These are phyloP conservation scores for Drosophila sordidapex DNA, from an alignment of 2,888 invertebrate genomes.

Conservation along the genomic window DNA sequence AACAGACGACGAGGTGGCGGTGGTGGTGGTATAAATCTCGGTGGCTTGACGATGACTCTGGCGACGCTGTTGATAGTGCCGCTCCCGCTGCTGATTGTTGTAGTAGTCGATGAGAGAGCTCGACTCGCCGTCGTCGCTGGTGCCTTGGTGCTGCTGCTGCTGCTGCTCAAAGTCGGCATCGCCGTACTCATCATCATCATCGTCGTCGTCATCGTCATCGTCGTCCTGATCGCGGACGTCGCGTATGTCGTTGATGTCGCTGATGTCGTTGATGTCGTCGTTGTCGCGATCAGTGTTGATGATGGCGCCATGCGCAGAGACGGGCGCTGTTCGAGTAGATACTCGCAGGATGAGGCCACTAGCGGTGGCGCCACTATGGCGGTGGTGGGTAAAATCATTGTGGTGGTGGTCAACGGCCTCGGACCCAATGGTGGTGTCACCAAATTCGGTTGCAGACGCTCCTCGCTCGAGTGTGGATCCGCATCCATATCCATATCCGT, in stretches of 20 bases:
- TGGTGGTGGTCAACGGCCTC: slow-evolving; percentile 70
- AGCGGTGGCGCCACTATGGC: slow-evolving; percentile 61
- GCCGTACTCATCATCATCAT: slow-evolving; percentile 67
- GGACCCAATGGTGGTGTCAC: slow-evolving; percentile 64
- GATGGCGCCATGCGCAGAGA: slow-evolving; percentile 49
- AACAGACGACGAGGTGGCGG: slow-evolving; percentile 84
- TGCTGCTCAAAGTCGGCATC: slow-evolving; percentile 85
- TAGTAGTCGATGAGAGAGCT: slow-evolving; percentile 87
- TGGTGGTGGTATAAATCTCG: slow-evolving; percentile 83
- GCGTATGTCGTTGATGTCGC: slow-evolving; percentile 38
- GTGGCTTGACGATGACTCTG: slow-evolving; percentile 74
- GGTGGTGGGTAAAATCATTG: slow-evolving; percentile 69
- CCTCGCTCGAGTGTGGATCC: slow-evolving; percentile 60
- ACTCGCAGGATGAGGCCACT: slow-evolving; percentile 82
- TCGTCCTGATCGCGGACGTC: slow-evolving; percentile 84
- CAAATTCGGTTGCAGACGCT: slow-evolving; percentile 70
- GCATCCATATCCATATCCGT: slow-evolving; percentile 21
- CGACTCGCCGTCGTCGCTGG: slow-evolving; percentile 85
- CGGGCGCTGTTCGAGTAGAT: slow-evolving; percentile 82
- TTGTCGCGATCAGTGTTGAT: slow-evolving; percentile 30
- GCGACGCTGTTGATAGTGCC: slow-evolving; percentile 84
- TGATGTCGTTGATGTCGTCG: slow-evolving; percentile 28
- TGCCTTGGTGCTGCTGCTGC: slow-evolving; percentile 59
- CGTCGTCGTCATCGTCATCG: slow-evolving; percentile 81
- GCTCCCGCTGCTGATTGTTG: slow-evolving; percentile 87